Base-by-base conservation (phyloP, 2,888 invertebrate species). In the Choreutis nemorana region DNA sequence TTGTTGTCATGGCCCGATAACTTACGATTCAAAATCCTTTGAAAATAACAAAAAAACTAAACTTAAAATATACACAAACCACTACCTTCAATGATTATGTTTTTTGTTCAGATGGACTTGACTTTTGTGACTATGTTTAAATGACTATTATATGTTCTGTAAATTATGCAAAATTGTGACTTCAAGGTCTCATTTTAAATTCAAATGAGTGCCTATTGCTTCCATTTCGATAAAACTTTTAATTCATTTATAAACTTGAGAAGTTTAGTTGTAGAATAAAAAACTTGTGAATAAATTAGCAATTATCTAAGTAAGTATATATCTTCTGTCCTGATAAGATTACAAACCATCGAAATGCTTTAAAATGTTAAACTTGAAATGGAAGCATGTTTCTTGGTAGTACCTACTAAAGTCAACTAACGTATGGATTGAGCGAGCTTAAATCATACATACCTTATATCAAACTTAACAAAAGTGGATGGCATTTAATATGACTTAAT, bases 381-480 rank as follows among this genome's bases (percentile, higher is more conserved):
- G n/a, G n/a, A n/a, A n/a, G n/a, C n/a, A n/a, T n/a, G n/a, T n/a
- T n/a, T n/a, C n/a, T n/a, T n/a, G n/a, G n/a, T n/a, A n/a, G n/a
- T n/a, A n/a, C n/a, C n/a, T n/a, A 53, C 70, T 72, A 67, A 57
- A 54, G 56, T 61, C 61, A 64, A 62, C 66, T 70, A 71, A 60
- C 64, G 65, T 70, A 71, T 70, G 68, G 67, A 71, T 78, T 78
- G 77, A 78, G 77, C 77, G 68, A 72, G 63, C 72, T 73, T 75
- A 73, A 56, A 63, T 6, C 56, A 67, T 55, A 71, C 65, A 71
- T 75, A 71, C 73, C 49, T 54, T 59, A 63, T 60, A 66, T 59
- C 75, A 75, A 78, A 75, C 77, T 78, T 75, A 78, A 77, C 77
- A 75, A 77, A 75, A n/a, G 68, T 77, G 77, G 77, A 78, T 78